Evolutionary conservation across 2,113 vertebrate genomes (phyloP).

Genomic region (Phrynocephalus versicolor): DNA sequence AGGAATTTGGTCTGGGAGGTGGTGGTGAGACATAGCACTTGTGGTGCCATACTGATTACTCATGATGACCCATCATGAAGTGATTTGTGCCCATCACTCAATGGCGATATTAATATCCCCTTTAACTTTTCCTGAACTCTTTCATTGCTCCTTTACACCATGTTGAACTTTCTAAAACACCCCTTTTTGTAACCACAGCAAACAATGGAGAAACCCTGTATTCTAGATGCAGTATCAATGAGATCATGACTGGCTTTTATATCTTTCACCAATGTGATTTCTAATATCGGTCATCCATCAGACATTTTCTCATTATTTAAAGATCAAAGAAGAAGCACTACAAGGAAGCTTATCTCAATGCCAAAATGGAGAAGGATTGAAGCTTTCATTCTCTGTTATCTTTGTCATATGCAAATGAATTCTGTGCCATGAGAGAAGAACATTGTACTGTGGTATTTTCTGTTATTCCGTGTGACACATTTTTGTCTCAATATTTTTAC

Average conservation of each 20-base stretch:
- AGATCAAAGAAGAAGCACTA: constrained; percentile 28
- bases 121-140: too few relatives aligned
- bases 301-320: constrained; percentile 17
- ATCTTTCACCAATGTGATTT: constrained; percentile 30
- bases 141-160: too few relatives aligned
- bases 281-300: constrained; percentile 37
- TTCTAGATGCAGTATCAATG: constrained; percentile 20
- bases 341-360: constrained; percentile 28
- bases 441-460: neutral
- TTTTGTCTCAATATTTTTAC: constrained; percentile 29
- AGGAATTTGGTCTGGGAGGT: too few relatives aligned
- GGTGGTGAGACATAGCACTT: too few relatives aligned
- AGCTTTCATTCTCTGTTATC: constrained; percentile 51
- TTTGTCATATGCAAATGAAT: constrained; percentile 47
- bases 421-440: constrained; percentile 18
- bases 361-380: constrained; percentile 29
- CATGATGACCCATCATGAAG: too few relatives aligned
- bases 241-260: neutral
- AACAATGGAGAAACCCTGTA: too few relatives aligned
- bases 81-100: too few relatives aligned
- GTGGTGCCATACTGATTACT: too few relatives aligned
- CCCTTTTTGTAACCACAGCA: too few relatives aligned
- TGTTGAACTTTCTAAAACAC: too few relatives aligned
- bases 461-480: constrained; percentile 21
- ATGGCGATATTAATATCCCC: too few relatives aligned